phyloP scores from a whole-genome alignment of 2,888 invertebrate species.

The Barypeithes pellucidus region DNA sequence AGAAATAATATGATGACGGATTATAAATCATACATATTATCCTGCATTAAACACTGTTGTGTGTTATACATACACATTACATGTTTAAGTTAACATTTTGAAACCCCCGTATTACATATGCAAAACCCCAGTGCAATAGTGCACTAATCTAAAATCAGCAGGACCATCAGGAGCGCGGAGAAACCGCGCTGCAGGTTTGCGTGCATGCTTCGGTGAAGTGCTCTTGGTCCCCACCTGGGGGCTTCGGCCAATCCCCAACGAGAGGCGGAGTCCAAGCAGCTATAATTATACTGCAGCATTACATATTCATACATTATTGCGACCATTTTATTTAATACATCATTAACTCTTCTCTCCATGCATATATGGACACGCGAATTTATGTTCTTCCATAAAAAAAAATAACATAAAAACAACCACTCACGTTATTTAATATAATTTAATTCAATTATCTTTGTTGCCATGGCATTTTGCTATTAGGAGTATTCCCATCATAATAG shows the following conservation, averaged over 20 bases:
- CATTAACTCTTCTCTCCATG: conserved; percentile 53
- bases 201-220: conserved; percentile 44
- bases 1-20: no score
- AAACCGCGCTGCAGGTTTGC: conserved; percentile 46
- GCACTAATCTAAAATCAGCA: conserved; percentile 28
- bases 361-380: conserved; percentile 41
- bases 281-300: conserved; percentile 53
- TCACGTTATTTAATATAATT: conserved; percentile 27
- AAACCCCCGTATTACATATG: conserved; percentile 1
- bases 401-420: conserved; percentile 24
- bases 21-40: not conserved
- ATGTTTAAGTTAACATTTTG: not conserved
- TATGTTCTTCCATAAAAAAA: conserved; percentile 29
- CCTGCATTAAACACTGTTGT: not conserved
- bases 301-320: conserved; percentile 53
- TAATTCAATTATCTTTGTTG: conserved; percentile 27
- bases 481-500: not conserved
- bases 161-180: conserved; percentile 30
- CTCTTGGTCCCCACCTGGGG: conserved; percentile 61
- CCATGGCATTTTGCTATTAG: conserved; percentile 22
- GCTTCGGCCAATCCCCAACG: conserved; percentile 52
- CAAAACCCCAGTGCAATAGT: conserved; percentile 27
- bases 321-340: conserved; percentile 55
- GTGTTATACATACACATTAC: not conserved
- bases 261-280: conserved; percentile 48